Evolutionary conservation across 2,797 vertebrate species (phyloP).

Genomic region (Streptopelia turtur): DNA sequence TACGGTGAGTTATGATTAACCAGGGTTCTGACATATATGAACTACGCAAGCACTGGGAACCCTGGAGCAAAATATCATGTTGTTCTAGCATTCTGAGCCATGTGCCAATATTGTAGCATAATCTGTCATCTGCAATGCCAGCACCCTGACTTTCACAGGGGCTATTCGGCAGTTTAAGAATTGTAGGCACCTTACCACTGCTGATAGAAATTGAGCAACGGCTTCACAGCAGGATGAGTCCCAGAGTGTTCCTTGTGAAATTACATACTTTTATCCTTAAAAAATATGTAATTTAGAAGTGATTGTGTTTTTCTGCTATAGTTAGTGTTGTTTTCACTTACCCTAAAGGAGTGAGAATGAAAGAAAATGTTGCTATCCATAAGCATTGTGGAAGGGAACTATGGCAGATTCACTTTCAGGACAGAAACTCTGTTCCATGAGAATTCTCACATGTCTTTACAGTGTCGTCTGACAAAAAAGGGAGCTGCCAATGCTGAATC

Average conservation of each 20-base stretch:
- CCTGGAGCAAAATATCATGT: neutral
- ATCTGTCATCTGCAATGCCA: constrained; percentile 6
- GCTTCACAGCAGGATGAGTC: constrained; percentile 71
- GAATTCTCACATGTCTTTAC: constrained; percentile 10
- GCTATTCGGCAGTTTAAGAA: constrained; percentile 49
- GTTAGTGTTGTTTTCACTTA: constrained; percentile 70
- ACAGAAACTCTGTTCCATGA: neutral
- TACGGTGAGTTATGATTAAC: constrained; percentile 33
- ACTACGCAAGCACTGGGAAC: constrained; percentile 21
- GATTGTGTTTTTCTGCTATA: constrained; percentile 56
- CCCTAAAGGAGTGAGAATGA: constrained; percentile 47
- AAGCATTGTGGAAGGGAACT: constrained; percentile 47
- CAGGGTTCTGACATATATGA: constrained; percentile 34
- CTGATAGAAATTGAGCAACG: constrained; percentile 76
- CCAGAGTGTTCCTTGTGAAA: constrained; percentile 68
- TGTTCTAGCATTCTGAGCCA: neutral
- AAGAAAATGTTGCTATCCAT: constrained; percentile 49
- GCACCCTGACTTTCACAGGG: constrained; percentile 51
- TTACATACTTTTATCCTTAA: constrained; percentile 75
- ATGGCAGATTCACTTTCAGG: constrained; percentile 29
- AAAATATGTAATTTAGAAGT: constrained; percentile 73
- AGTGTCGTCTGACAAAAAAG: neutral
- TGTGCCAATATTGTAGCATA: constrained; percentile 17
- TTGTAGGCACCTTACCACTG: constrained; percentile 48
- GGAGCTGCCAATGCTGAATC: neutral